These are phyloP conservation scores for Xiphophorus birchmanni DNA, from an alignment of 2,797 vertebrate genomes.

Conservation along the genomic window DNA sequence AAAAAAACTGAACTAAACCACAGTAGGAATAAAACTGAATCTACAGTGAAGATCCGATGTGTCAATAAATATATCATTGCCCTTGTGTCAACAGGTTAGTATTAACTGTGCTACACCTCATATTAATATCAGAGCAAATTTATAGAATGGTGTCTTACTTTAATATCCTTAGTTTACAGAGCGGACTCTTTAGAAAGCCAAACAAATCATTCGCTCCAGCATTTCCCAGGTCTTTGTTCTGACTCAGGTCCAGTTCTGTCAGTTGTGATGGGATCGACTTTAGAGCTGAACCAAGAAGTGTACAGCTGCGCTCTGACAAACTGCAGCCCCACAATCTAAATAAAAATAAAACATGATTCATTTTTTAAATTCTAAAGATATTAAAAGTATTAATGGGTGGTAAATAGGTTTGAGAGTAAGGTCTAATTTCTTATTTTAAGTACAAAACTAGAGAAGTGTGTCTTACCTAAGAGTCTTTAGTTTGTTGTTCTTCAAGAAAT, in stretches of 20 bases:
- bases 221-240: background rate
- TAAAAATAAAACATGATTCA: background rate
- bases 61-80: background rate
- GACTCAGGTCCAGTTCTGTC: background rate
- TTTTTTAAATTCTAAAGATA: background rate
- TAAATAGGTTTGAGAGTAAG: background rate
- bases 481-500: background rate
- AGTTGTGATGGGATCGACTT: background rate
- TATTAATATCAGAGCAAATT: background rate
- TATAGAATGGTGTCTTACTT: background rate
- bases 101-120: background rate
- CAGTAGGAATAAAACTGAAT: background rate
- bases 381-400: background rate
- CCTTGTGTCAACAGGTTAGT: background rate
- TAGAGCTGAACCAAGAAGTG: background rate
- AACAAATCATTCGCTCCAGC: background rate
- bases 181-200: background rate
- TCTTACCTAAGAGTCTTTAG: background rate
- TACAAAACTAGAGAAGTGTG: background rate
- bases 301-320: background rate
- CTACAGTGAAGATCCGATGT: background rate
- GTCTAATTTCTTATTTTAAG: background rate
- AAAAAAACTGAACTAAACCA: background rate
- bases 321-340: slow-evolving; percentile 2
- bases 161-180: background rate